These are phyloP conservation scores for Amphiduros pacificus DNA, from an alignment of 2,888 invertebrate genomes.

Conservation along the genomic window DNA sequence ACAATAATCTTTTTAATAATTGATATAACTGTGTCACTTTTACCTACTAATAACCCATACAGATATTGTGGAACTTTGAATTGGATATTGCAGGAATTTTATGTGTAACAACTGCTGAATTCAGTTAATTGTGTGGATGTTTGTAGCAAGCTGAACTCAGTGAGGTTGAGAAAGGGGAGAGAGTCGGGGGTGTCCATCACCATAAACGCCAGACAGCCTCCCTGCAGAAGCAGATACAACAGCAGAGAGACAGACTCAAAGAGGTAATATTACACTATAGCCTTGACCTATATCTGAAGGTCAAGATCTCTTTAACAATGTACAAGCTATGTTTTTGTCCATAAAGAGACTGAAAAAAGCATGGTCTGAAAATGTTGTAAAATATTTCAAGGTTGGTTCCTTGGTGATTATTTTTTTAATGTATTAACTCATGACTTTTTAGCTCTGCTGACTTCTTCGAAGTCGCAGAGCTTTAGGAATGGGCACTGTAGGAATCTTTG, in stretches of 20 bases:
- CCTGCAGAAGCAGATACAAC: conserved; percentile 54
- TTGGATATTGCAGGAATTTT: not conserved
- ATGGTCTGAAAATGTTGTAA: too few species aligned
- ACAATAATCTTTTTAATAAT: too few species aligned
- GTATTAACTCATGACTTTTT: too few species aligned
- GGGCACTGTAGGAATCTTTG: too few species aligned
- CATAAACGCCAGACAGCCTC: conserved; percentile 55
- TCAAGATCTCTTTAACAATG: not conserved
- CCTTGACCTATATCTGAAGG: not conserved
- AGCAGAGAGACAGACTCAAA: conserved; percentile 41
- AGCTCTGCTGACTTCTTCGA: too few species aligned
- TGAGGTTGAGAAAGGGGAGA: conserved; percentile 59
- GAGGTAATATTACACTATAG: conserved; percentile 4
- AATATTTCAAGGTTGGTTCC: too few species aligned
- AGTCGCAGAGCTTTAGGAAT: too few species aligned
- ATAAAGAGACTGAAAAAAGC: too few species aligned
- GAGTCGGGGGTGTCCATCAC: conserved; percentile 54
- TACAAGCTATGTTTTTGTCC: not conserved
- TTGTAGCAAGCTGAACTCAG: conserved; percentile 57
- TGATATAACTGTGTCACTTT: too few species aligned
- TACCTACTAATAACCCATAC: too few species aligned
- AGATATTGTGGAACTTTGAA: too few species aligned
- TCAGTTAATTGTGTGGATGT: not conserved
- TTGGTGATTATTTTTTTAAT: too few species aligned
- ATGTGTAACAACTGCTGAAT: not conserved